Base-by-base conservation (phyloP, 1,140 invertebrate genomes). In the Centruroides sculpturatus region DNA sequence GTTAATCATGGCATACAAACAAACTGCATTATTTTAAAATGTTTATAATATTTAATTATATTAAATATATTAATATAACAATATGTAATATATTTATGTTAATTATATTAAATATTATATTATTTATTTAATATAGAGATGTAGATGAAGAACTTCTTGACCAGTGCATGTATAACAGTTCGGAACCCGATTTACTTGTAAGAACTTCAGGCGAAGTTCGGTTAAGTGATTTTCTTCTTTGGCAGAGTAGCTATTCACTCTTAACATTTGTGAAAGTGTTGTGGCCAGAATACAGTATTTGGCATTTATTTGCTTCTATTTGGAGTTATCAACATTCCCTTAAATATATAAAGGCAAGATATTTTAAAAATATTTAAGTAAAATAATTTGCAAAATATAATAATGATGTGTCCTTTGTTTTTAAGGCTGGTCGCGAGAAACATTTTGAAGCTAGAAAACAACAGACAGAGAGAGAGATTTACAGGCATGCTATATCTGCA, bases 171-270 rank as follows among this genome's bases (percentile, higher is more conserved):
- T 92, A 91, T 8, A 41, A 41, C 41, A 41, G 41, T 41, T 41
- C 41, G 5, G 41, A 41, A 41, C 41, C 41, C 8, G 94, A 99
- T 75, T 73, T 99, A 59, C 74, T 99, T 6, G 85, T 99, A 47
- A 79, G 96, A 67, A 99, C 95, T 12, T 98, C 95, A 1, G 95
- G 95, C 34, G 96, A 99, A 80, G 82, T 87, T 4, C 77, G 96
- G 66, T 78, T 99, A 1, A 97, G 92, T 71, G 96, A 99, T 76
- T 99, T 98, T 73, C 78, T 99, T 62, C 75, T 98, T 59, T 98
- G 92, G 92, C 95, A 99, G 83, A 60, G 89, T 89, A 76, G 63
- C 61, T 64, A 65, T 54, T 67, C 65, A 3, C 49, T 66, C 5
- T 35, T 92, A 23, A 85, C 86, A 69, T 92, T 92, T 72, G 80